A percentile compares a stretch with the other conserved stretches of the same genome.
Evolutionary conservation across 2,888 invertebrate genomes (phyloP).

Genomic region (Pseudanteris insignis): DNA sequence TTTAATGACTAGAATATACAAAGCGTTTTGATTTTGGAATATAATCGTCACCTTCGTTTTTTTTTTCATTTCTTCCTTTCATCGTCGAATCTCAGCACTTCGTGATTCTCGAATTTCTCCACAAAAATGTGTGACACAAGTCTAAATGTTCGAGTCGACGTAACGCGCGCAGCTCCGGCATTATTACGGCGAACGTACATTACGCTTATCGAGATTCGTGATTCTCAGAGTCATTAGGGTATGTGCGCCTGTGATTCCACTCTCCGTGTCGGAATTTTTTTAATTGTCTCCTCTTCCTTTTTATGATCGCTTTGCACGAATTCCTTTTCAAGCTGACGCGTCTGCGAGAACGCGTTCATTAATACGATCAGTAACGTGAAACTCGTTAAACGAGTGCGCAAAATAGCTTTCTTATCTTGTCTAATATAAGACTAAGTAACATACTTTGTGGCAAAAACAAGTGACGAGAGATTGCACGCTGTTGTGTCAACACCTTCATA

Average conservation of each 20-base stretch:
- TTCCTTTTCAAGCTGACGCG: slow-evolving; percentile 16
- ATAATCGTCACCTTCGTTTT: slow-evolving; percentile 1
- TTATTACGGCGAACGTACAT: slow-evolving; percentile 33
- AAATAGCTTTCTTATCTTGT: slow-evolving; percentile 33
- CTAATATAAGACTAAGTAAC: background rate
- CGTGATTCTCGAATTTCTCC: background rate
- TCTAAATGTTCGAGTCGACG: slow-evolving; percentile 22
- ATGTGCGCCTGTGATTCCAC: slow-evolving; percentile 39
- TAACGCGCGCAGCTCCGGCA: slow-evolving; percentile 5
- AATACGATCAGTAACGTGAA: slow-evolving; percentile 38
- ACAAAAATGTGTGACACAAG: slow-evolving; percentile 12
- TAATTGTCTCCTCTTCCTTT: slow-evolving; percentile 38
- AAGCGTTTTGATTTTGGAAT: too few species aligned
- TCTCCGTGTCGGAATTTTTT: slow-evolving; percentile 30
- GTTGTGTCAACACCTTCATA: too few species aligned
- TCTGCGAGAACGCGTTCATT: slow-evolving; percentile 31
- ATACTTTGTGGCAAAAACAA: background rate
- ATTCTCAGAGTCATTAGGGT: slow-evolving; percentile 44
- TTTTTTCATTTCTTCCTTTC: background rate
- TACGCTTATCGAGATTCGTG: slow-evolving; percentile 41
- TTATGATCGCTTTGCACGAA: slow-evolving; percentile 39
- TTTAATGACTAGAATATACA: too few species aligned
- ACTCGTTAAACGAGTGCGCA: slow-evolving; percentile 28
- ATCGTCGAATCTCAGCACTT: background rate
- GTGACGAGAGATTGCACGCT: background rate